Evolutionary conservation across 1,140 invertebrate species (phyloP).

Genomic region (Drosophila pectinifera): DNA sequence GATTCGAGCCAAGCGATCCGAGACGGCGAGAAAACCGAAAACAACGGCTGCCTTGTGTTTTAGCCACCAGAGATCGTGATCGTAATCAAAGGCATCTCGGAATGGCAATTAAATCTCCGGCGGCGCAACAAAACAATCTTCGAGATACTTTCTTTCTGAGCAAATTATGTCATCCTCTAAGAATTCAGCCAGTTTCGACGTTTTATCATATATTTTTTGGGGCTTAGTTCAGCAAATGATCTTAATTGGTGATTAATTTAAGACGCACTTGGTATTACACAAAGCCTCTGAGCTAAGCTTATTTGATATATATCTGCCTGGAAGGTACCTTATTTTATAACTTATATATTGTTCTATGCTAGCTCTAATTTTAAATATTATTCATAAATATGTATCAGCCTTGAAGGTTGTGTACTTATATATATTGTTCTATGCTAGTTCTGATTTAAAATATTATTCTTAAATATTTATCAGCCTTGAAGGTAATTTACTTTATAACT

Average conservation of each 20-base stretch:
- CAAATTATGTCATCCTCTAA: constrained; percentile 35
- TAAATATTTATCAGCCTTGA: too few species aligned
- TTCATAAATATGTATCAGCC: too few species aligned
- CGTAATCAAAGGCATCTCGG: constrained; percentile 28
- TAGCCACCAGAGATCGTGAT: constrained; percentile 34
- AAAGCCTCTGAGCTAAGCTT: too few species aligned
- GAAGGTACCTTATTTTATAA: too few species aligned
- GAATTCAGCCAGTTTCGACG: constrained; percentile 3
- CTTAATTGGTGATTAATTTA: not conserved
- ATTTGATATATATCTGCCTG: too few species aligned
- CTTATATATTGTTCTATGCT: too few species aligned
- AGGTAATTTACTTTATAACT: too few species aligned
- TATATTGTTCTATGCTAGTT: too few species aligned
- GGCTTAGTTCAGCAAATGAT: not conserved
- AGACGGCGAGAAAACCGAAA: constrained; percentile 42
- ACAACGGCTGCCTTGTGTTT: constrained; percentile 37
- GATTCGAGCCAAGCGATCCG: constrained; percentile 43
- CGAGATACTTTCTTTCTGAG: constrained; percentile 28
- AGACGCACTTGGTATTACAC: not conserved
- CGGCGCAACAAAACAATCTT: constrained; percentile 3
- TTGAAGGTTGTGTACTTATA: too few species aligned
- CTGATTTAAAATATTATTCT: too few species aligned
- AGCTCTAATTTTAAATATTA: too few species aligned
- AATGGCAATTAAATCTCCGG: constrained; percentile 28
- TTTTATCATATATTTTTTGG: not conserved